Evolutionary conservation across 2,797 vertebrate species (phyloP).

Genomic region (Sphaeramia orbicularis): DNA sequence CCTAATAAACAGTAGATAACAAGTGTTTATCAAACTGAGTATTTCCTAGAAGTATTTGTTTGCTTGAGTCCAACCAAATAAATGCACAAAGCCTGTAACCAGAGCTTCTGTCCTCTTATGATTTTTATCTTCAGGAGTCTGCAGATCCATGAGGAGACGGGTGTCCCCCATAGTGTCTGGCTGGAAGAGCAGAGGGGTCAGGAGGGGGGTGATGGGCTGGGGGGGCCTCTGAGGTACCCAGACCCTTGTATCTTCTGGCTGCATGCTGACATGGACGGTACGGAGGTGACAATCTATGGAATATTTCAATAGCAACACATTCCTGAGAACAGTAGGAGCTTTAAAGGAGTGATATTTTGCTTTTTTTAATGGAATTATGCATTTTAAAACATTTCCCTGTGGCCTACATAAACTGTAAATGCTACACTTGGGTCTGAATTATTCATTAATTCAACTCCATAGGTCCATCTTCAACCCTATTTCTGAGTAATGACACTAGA

Average conservation of each 20-base stretch:
- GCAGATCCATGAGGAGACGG: constrained; percentile 92
- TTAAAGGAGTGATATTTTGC: too few relatives aligned
- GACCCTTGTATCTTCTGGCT: constrained; percentile 96
- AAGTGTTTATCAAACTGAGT: neutral
- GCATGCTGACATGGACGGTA: constrained; percentile 90
- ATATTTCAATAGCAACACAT: neutral
- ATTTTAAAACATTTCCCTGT: too few relatives aligned
- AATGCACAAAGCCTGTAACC: neutral
- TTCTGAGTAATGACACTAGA: too few relatives aligned
- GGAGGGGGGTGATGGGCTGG: constrained; percentile 89
- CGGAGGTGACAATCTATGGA: constrained; percentile 1
- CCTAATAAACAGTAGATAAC: neutral
- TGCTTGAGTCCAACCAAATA: neutral
- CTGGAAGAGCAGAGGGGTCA: constrained; percentile 90
- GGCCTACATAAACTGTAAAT: too few relatives aligned
- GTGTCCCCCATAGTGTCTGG: constrained; percentile 91
- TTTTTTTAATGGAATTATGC: too few relatives aligned
- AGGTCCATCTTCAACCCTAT: too few relatives aligned
- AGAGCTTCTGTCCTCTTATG: neutral
- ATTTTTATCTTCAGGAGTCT: constrained; percentile 88
- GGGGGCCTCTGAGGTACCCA: constrained; percentile 92
- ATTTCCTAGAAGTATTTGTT: neutral
- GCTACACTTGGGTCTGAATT: too few relatives aligned
- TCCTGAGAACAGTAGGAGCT: constrained; percentile 2
- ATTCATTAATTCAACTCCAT: too few relatives aligned